Evolutionary conservation across 1,140 invertebrate genomes (phyloP), one percentile per base, ranked within the genome.

Genomic region (Centruroides vittatus): DNA sequence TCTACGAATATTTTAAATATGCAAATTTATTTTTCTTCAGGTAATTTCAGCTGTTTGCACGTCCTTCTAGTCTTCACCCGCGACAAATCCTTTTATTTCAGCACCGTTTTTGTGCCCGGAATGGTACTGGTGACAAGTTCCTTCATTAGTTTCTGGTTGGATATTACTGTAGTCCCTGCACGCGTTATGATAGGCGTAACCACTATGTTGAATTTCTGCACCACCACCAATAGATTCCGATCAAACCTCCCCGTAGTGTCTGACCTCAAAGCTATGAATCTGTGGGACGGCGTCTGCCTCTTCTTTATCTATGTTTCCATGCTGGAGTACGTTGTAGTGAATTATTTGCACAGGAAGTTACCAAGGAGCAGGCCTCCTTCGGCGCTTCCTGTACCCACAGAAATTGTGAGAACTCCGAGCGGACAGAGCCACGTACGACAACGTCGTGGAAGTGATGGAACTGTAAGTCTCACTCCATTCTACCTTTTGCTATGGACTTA

Each of bases 121-220:
- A 92, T 93, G 73, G 91, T 93, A 78, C 81, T 93, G 75, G 89
- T 93, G 67, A 93, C 89, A 67, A 90, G 87, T 75, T 92, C 89
- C 66, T 93, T 93, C 80, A 89, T 91, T 75, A 89, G 87, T 67
- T 90, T 90, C 80, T 93, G 89, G 89, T 80, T 93, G 70, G 89
- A 93, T 78, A 93, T 89, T 88, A 92, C 92, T 77, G 90, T 89
- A 65, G 90, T 93, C 68, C 89, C 90, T 73, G 89, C 89, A 71
- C 82, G 89, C 75, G 88, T 92, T n/a, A 72, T 73, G 69, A 72
- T 73, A 41, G 71, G 88, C 74, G 90, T 93, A 71, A 93, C 90
- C 67, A 93, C 90, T 73, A 93, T 93, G 90, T 84, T 93, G 82
- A 93, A 93, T 79, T 93, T 93, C 82, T 93, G 93, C 84, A 93